Conservation (phyloP, 2,888 invertebrate genomes). For the Trichogramma evanescens region DNA sequence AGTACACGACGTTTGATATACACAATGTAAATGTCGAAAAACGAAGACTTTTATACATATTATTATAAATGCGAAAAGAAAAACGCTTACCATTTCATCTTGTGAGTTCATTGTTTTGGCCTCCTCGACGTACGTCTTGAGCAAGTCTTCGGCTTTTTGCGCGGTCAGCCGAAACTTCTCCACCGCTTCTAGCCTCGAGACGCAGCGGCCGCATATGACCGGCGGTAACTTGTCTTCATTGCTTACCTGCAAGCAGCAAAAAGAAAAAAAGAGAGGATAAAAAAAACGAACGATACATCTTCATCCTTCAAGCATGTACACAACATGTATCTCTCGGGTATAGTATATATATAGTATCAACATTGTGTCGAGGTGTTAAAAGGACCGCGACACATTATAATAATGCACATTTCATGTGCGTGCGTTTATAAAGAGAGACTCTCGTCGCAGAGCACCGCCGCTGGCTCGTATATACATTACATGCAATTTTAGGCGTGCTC, state of each 20-base stretch:
- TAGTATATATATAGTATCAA: no score
- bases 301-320: neutral
- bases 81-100: constrained; percentile 57
- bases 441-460: no score
- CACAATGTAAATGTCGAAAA: no score
- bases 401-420: no score
- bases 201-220: constrained; percentile 71
- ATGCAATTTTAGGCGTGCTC: neutral
- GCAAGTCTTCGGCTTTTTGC: constrained; percentile 66
- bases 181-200: constrained; percentile 67
- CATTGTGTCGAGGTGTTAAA: no score
- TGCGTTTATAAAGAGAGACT: no score
- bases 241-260: constrained; percentile 54
- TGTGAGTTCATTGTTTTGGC: constrained; percentile 57
- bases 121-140: constrained; percentile 69
- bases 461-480: no score
- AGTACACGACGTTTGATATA: no score
- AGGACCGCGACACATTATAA: no score
- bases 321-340: no score
- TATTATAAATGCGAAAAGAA: no score
- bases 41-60: no score
- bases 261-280: neutral
- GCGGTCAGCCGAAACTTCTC: constrained; percentile 71
- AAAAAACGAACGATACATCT: neutral
- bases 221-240: constrained; percentile 70